Conservation (phyloP, 2,113 vertebrate species). For the Rallus limicola region DNA sequence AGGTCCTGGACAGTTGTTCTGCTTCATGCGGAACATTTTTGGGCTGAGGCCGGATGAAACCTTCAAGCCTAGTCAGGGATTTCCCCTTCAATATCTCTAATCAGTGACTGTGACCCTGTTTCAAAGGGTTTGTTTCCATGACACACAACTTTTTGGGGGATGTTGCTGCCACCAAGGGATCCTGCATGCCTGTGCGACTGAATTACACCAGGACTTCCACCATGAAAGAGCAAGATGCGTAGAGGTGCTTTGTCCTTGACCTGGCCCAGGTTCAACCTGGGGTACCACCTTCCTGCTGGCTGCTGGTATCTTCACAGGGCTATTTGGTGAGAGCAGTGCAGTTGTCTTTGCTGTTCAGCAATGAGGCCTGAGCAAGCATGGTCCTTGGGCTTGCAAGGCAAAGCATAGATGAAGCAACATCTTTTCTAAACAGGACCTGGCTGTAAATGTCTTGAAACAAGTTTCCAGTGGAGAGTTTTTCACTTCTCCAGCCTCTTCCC, state of each 20-base stretch:
- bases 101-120: background rate
- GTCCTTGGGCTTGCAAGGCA: accelerated
- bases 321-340: background rate
- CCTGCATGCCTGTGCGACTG: background rate
- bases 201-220: background rate
- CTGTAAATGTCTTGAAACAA: constrained; percentile 11
- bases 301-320: background rate
- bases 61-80: background rate
- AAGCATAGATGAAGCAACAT: background rate
- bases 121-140: background rate
- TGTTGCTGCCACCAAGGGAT: background rate
- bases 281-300: background rate
- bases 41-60: accelerated
- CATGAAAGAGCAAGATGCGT: background rate
- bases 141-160: background rate
- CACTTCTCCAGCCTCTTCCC: background rate
- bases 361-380: accelerated
- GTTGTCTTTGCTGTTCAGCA: accelerated
- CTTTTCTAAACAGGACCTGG: background rate
- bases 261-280: background rate
- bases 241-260: background rate
- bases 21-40: background rate
- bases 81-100: background rate
- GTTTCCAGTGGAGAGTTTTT: background rate
- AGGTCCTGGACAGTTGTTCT: background rate